A percentile compares a stretch with the other conserved stretches of the same genome.
Conservation (phyloP, 2,797 vertebrate genomes). For the Dicrostonyx torquatus region DNA sequence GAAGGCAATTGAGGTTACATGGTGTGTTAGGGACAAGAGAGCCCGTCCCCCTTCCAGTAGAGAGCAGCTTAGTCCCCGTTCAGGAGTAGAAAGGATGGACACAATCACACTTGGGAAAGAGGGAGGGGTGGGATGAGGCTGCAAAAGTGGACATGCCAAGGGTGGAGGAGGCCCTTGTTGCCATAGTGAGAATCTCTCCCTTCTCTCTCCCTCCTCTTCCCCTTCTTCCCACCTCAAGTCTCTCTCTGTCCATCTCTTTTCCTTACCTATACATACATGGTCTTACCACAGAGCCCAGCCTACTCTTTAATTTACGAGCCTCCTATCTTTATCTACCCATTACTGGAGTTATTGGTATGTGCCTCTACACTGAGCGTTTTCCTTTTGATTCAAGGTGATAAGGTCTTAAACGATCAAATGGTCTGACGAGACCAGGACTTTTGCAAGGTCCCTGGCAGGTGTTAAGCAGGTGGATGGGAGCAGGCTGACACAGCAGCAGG, state of each 20-base stretch:
- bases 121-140: not conserved
- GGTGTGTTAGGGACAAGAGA: not conserved
- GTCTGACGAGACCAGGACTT: not conserved
- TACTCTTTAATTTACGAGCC: not conserved
- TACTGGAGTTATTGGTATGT: not conserved
- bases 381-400: not conserved
- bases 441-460: not conserved
- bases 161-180: too few relatives aligned
- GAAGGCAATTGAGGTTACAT: not conserved
- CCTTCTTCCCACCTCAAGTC: not conserved
- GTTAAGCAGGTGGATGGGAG: not conserved
- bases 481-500: not conserved
- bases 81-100: not conserved
- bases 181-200: not conserved
- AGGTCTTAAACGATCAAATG: not conserved
- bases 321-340: not conserved
- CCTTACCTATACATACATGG: not conserved
- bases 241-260: not conserved
- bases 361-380: rapidly evolving
- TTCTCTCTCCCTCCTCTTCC: not conserved
- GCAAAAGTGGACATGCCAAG: not conserved
- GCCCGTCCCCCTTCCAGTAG: rapidly evolving
- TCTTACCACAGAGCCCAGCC: not conserved
- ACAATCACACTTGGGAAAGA: too few relatives aligned
- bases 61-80: not conserved